Percentiles rank a stretch among this genome's conserved stretches.
Evolutionary conservation across 2,888 invertebrate species (phyloP).

Genomic region (Agrotis segetum): DNA sequence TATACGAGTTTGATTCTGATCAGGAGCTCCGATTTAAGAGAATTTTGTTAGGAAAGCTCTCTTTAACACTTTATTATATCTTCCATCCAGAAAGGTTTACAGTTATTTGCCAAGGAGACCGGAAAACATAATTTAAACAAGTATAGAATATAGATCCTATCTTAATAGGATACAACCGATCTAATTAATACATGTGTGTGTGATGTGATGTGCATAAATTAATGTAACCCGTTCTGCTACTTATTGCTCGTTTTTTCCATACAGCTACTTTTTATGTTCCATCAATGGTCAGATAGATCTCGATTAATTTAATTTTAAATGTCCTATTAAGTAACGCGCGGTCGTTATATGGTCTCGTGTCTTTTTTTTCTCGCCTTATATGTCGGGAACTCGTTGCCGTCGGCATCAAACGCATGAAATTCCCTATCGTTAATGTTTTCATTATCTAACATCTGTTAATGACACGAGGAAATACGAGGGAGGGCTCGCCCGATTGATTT

Average conservation of each 20-base stretch:
- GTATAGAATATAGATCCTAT: not conserved
- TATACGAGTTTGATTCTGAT: conserved; percentile 6
- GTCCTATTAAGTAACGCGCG: conserved; percentile 26
- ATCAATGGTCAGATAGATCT: conserved; percentile 33
- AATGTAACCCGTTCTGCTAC: conserved; percentile 48
- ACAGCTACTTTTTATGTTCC: conserved; percentile 29
- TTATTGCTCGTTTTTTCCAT: conserved; percentile 41
- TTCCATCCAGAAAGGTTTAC: no score
- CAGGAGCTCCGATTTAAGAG: not conserved
- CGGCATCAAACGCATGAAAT: conserved; percentile 47
- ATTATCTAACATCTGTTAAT: conserved; percentile 74
- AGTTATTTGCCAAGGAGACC: not conserved
- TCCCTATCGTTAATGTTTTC: conserved; percentile 72
- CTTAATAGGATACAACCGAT: conserved; percentile 14
- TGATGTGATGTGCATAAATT: conserved; percentile 19
- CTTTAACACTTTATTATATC: not conserved
- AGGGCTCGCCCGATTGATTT: conserved; percentile 77
- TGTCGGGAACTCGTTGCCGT: conserved; percentile 9
- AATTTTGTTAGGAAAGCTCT: not conserved
- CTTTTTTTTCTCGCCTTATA: conserved; percentile 15
- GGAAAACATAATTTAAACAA: not conserved
- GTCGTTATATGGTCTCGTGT: conserved; percentile 5
- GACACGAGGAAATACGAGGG: conserved; percentile 70
- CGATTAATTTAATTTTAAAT: conserved; percentile 47
- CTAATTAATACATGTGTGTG: conserved; percentile 27